Base-by-base conservation (phyloP, 2,797 vertebrate species). In the Parauchenoglanis punctatus region DNA sequence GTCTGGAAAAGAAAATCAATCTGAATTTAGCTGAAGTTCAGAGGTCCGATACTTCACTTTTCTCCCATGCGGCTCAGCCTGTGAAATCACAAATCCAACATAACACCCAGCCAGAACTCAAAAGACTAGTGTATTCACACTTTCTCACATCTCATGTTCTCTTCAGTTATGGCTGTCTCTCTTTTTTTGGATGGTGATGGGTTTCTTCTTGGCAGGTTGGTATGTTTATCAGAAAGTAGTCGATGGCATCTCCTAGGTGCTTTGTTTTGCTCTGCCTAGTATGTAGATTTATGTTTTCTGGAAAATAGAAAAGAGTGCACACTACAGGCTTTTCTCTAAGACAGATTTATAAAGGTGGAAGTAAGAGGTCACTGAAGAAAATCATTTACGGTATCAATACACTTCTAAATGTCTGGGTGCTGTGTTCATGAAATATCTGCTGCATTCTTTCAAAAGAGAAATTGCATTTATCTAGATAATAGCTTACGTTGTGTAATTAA, bases 1-100 rank as follows among this genome's bases (percentile, higher is more conserved):
- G 68, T 65, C 88, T 77, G 77, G 85, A 89, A 86, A 85, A 90
- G 86, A 90, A 91, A 90, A 90, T 92, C 92, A 87, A 90, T 91
- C 86, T 91, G 89, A 91, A 89, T 87, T 89, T 85, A 82, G 90
- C 84, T 59, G 67, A 89, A 90, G 89, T 90, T 91, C 49, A 46
- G 82, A 90, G 88, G 85, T 88, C 81, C 23, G 70, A 56, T 85
- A 63, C 86, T 85, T 85, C 84, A 78, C 87, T 78, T 84, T 83
- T 35, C 63, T 83, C 86, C 31, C 68, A 49, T 59, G 70, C 67
- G 90, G 68, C 87, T 90, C 61, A 85, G 87, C 46, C 72, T 83
- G 78, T 89, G 68, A 91, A 88, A 90, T 89, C 87, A 89, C 86
- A 89, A 89, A 88, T 89, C 84, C 89, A 89, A 86, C 87, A 58